Evolutionary conservation across 2,888 invertebrate species (phyloP), one percentile per base, ranked within the genome.

Genomic region (Neria commutata): DNA sequence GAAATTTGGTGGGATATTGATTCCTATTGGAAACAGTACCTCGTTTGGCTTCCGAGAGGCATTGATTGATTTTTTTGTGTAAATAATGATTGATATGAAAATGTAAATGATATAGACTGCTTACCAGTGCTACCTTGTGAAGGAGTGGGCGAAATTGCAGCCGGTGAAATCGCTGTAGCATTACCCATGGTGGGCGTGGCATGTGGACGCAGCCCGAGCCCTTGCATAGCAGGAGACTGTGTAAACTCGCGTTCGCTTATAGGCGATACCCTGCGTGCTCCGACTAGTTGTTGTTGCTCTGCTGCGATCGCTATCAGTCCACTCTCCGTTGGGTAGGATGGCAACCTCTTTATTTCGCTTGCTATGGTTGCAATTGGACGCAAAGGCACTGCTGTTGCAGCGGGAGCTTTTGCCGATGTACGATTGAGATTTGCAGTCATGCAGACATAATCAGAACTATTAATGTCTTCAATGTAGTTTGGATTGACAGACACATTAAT

Each of bases 401-500:
- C 59, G 48, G 58, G 55, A 5, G n/a, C 37, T 6, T 4, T 60
- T 51, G 53, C 4, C 23, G 56, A 23, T 56, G 54, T 69, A 52
- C 77, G 67, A 60, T 75, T 77, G 54, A 87, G 84, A 34, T 86
- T 89, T n/a, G 91, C 91, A 14, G 91, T 91, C 92, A 92, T 92
- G 72, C 91, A 90, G 23, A 92, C 92, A 81, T 92, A 92, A 75
- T 92, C 92, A 16, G 90, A 89, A 61, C 89, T 89, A 76, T 91
- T 91, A 17, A 89, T 87, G 65, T 90, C 91, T 60, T 91, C 90
- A 40, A 86, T 84, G 74, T 85, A 81, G 65, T 82, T 81, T 10
- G 81, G 81, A 72, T 80, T 81, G 17, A 80, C 72, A 2, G 81
- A 79, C 3, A 80, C 77, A 68, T 80, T 80, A 56, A 80, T 79